A percentile compares a stretch with the other conserved stretches of the same genome.
phyloP scores from a whole-genome alignment of 2,113 vertebrate genomes.

The Corynorhinus townsendii region DNA sequence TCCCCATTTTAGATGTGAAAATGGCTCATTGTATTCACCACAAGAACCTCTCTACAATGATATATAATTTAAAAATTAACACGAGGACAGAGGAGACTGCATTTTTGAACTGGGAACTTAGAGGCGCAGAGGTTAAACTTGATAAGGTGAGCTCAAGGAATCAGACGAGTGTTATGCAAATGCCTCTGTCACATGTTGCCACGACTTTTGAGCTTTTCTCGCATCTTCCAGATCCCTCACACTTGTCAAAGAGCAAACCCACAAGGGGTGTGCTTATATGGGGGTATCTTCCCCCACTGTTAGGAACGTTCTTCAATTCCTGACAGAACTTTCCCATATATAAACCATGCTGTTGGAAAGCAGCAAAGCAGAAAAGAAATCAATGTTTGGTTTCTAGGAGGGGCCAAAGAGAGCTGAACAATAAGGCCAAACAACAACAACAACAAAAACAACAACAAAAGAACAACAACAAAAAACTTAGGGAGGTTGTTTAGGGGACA shows the following conservation, averaged over 20 bases:
- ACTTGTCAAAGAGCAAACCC: slow-evolving; percentile 73
- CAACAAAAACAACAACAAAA: background rate
- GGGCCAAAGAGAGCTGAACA: slow-evolving; percentile 50
- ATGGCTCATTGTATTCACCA: slow-evolving; percentile 73
- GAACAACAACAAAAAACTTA: background rate
- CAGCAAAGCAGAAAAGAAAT: background rate
- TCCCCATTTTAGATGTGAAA: slow-evolving; percentile 78
- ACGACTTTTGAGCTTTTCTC: slow-evolving; percentile 47
- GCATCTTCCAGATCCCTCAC: slow-evolving; percentile 69
- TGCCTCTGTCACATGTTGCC: slow-evolving; percentile 64
- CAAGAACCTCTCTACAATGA: slow-evolving; percentile 76
- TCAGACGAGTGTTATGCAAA: slow-evolving; percentile 74
- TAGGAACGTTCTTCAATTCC: background rate
- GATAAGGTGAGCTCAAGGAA: slow-evolving; percentile 79
- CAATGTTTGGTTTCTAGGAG: slow-evolving; percentile 37
- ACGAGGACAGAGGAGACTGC: slow-evolving; percentile 74
- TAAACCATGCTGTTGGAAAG: background rate
- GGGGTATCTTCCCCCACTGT: slow-evolving; percentile 55
- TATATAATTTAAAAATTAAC: slow-evolving; percentile 85
- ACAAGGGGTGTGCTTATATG: slow-evolving; percentile 55
- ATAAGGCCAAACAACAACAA: background rate
- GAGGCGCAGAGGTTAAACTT: slow-evolving; percentile 76
- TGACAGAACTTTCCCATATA: slow-evolving; percentile 6
- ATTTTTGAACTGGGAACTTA: slow-evolving; percentile 77
- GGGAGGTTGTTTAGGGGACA: slow-evolving; percentile 53